Conservation (phyloP, 2,888 invertebrate genomes). For the Eupithecia pulchellata region DNA sequence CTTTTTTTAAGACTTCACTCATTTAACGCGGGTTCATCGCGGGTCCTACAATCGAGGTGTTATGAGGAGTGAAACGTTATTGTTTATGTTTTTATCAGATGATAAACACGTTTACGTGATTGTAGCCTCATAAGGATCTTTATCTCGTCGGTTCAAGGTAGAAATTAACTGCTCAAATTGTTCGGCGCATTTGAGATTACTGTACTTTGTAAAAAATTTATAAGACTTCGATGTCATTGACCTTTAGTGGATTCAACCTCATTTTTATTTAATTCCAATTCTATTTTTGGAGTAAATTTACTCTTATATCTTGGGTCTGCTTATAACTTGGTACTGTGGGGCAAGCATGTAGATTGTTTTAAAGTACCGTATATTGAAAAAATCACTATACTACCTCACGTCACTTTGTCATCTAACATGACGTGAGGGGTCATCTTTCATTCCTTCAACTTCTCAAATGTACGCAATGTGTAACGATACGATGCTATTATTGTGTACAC, state of each 20-base stretch:
- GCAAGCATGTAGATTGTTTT: too few species aligned
- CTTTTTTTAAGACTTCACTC: too few species aligned
- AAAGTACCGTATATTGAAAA: too few species aligned
- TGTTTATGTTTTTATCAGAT: conserved; percentile 9
- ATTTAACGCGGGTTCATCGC: too few species aligned
- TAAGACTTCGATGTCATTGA: conserved; percentile 13
- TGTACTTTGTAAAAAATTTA: neutral
- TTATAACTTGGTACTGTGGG: neutral
- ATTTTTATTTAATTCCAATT: neutral
- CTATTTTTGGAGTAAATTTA: neutral
- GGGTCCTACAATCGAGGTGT: too few species aligned
- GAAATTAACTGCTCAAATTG: conserved; percentile 21
- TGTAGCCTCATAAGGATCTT: conserved; percentile 29
- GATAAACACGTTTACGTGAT: conserved; percentile 10
- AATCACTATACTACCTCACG: too few species aligned
- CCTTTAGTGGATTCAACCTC: conserved; percentile 12
- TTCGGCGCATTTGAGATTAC: conserved; percentile 1
- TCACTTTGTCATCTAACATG: too few species aligned
- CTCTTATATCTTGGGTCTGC: neutral
- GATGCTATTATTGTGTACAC: too few species aligned
- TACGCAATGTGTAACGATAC: too few species aligned
- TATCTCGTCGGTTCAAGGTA: conserved; percentile 25
- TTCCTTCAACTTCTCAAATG: too few species aligned
- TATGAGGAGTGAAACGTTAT: conserved; percentile 6
- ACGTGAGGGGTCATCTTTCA: too few species aligned